Conservation (phyloP, 2,113 vertebrate species). For the Salvelinus namaycush region DNA sequence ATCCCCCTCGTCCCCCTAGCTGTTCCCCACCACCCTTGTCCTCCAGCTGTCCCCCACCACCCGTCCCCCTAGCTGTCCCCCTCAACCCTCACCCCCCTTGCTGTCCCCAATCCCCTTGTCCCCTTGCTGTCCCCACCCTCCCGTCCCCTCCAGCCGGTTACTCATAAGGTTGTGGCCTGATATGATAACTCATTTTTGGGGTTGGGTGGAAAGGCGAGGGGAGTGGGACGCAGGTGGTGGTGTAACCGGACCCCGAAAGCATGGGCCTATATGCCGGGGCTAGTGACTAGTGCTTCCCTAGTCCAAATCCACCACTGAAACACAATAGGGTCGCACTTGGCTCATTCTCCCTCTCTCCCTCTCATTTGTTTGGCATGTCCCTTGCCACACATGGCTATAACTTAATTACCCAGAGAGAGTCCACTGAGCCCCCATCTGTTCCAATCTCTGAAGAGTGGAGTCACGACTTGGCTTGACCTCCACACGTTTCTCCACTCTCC, state of each 20-base stretch:
- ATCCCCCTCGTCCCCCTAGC: too few relatives aligned
- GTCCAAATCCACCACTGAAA: constrained; percentile 72
- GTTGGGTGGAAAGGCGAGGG: constrained; percentile 26
- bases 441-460: constrained; percentile 71
- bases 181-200: constrained; percentile 59
- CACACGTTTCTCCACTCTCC: not conserved
- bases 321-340: constrained; percentile 76
- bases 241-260: constrained; percentile 70
- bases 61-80: too few relatives aligned
- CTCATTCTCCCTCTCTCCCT: constrained; percentile 40
- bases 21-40: too few relatives aligned
- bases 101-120: too few relatives aligned
- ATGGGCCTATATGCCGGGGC: constrained; percentile 59
- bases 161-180: constrained; percentile 31
- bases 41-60: too few relatives aligned
- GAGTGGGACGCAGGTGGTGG: constrained; percentile 67
- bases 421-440: constrained; percentile 26
- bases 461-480: constrained; percentile 62
- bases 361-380: constrained; percentile 66
- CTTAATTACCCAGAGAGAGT: constrained; percentile 69
- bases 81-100: too few relatives aligned
- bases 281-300: constrained; percentile 53
- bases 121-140: too few relatives aligned
- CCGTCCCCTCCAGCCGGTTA: not conserved
- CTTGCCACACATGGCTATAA: constrained; percentile 65